Percentiles rank a stretch among this genome's conserved stretches.
Evolutionary conservation across 1,140 invertebrate genomes (phyloP).

Genomic region (Elymnias hypermnestra): DNA sequence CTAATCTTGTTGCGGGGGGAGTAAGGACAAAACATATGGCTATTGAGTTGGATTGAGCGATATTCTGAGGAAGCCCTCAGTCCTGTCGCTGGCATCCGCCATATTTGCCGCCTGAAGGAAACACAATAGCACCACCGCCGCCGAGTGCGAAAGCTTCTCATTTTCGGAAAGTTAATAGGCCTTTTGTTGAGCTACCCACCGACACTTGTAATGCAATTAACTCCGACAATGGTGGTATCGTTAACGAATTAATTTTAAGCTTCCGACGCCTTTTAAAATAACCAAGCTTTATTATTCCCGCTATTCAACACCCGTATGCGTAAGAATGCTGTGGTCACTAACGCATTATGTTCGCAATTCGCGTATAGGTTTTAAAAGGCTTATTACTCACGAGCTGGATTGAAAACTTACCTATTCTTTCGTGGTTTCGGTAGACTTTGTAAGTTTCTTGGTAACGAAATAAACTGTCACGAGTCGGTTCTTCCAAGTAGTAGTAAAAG

Average conservation of each 20-base stretch:
- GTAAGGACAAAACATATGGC: constrained; percentile 33
- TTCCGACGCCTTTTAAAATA: constrained; percentile 26
- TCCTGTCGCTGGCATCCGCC: constrained; percentile 58
- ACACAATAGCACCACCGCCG: constrained; percentile 36
- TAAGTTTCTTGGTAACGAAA: no score
- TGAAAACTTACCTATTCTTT: no score
- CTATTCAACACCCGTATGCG: neutral
- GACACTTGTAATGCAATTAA: constrained; percentile 74
- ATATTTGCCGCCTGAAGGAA: constrained; percentile 63
- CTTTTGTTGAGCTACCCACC: constrained; percentile 57
- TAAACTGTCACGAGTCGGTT: no score
- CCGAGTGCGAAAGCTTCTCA: constrained; percentile 50
- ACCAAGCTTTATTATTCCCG: constrained; percentile 2
- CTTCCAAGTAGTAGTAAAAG: no score
- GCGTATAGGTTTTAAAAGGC: no score
- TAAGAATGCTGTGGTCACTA: neutral
- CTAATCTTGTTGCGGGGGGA: constrained; percentile 59
- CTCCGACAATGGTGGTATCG: constrained; percentile 60
- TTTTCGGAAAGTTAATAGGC: constrained; percentile 68
- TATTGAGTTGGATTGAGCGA: constrained; percentile 23
- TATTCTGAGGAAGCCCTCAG: constrained; percentile 30
- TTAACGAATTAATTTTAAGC: constrained; percentile 65
- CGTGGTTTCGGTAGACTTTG: no score
- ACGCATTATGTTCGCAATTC: no score
- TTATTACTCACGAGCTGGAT: no score